These are phyloP conservation scores for Callinectes sapidus DNA, from an alignment of 2,888 invertebrate genomes.

Conservation along the genomic window DNA sequence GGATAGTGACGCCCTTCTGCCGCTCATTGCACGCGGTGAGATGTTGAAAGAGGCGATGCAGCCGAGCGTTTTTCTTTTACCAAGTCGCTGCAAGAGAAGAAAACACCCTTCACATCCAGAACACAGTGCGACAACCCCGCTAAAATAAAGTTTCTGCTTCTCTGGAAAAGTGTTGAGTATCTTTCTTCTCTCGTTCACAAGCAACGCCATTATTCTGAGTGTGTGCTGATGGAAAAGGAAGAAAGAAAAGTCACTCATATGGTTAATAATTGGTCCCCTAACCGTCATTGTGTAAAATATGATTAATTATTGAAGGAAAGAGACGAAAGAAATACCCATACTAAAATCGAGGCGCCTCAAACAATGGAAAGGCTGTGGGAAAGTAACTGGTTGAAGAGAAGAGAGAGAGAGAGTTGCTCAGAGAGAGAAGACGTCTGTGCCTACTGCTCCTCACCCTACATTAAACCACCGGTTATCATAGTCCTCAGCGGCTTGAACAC, in stretches of 20 bases:
- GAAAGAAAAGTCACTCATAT: background rate
- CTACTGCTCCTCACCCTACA: too few species aligned
- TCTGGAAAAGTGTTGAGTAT: background rate
- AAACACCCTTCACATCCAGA: slow-evolving; percentile 1
- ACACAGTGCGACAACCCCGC: background rate
- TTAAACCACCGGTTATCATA: too few species aligned
- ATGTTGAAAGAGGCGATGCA: background rate
- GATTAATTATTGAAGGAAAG: too few species aligned
- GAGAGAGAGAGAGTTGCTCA: background rate
- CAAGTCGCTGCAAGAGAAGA: background rate
- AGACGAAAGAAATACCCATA: too few species aligned
- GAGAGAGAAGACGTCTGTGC: too few species aligned
- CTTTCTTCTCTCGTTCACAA: background rate
- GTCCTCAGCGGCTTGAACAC: too few species aligned
- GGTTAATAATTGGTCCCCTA: background rate
- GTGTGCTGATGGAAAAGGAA: background rate
- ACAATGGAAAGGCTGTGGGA: too few species aligned
- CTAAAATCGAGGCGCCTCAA: too few species aligned
- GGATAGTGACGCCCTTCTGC: background rate
- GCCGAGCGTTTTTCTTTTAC: background rate
- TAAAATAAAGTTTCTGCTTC: background rate
- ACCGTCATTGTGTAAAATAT: background rate
- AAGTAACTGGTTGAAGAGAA: too few species aligned
- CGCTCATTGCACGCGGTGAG: background rate
- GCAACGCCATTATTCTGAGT: background rate